A percentile compares a stretch with the other conserved stretches of the same genome.
Evolutionary conservation across 1,140 invertebrate species (phyloP).

Genomic region (Brachionus plicatilis): DNA sequence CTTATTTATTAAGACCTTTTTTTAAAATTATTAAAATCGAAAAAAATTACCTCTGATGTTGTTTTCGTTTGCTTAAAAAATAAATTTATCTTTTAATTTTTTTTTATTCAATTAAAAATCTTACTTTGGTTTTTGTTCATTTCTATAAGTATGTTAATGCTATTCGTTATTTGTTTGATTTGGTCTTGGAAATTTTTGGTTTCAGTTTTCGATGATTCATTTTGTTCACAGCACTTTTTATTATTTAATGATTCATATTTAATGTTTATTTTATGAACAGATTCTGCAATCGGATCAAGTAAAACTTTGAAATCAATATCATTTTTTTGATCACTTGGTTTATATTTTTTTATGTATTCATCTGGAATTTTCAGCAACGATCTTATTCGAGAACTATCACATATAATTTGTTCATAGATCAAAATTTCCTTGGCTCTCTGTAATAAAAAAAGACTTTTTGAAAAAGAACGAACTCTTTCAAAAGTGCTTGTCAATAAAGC

Average conservation of each 20-base stretch:
- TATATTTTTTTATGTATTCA: neutral
- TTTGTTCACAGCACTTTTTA: too few relatives aligned
- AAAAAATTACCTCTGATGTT: neutral
- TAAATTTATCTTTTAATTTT: neutral
- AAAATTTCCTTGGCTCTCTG: neutral
- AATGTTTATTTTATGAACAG: neutral
- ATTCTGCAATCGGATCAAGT: neutral
- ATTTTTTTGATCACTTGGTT: neutral
- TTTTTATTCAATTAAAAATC: neutral
- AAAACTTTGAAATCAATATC: neutral
- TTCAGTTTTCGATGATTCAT: neutral
- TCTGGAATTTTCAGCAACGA: neutral
- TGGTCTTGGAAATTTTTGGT: neutral
- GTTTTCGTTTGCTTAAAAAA: neutral
- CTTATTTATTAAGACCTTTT: neutral
- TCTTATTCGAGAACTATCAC: neutral
- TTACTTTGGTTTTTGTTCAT: neutral
- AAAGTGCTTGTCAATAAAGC: slow-evolving; percentile 1
- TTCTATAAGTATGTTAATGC: neutral
- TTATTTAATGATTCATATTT: neutral
- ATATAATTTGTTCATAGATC: neutral
- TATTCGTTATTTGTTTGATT: neutral
- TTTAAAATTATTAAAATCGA: neutral
- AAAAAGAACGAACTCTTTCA: neutral
- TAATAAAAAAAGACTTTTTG: neutral